Evolutionary conservation across 2,888 invertebrate genomes (phyloP), one percentile per base, ranked within the genome.

Genomic region (Lepidocyrtoides sp.): DNA sequence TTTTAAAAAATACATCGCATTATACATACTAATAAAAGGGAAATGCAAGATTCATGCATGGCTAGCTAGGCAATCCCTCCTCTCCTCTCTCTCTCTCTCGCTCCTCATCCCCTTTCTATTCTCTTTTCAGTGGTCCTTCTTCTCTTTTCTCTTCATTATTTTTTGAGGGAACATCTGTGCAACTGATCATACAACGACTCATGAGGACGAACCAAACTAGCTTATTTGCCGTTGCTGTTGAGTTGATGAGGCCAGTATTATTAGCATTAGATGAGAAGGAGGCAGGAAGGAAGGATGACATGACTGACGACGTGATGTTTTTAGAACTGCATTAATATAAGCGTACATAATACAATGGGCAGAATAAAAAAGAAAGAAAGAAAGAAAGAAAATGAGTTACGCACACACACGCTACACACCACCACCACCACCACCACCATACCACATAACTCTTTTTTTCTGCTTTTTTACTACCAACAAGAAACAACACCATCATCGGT

Each of bases 11-110:
- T 3, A 83, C 41, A 66, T 23, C 32, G 20, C 57, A 81, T 54
- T 29, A 54, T 79, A 48, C 85, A 85, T 29, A 54, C 20, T 26
- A 83, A 60, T 83, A 84, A 88, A 77, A 81, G 81, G 41, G 63
- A 88, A 88, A 60, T 88, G 60, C 88, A 88, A 88, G 88, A 88
- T 88, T 81, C 88, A 88, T 88, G 79, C 79, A 88, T 88, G 81
- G 88, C 79, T 81, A 81, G 77, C 14, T n/a, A 66, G 81, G 32
- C 66, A 36, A 63, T 20, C 54, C 88, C 88, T 88, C 79, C 63
- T 79, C 32, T 66, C n/a, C n/a, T n/a, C n/a, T n/a, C 66, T 69
- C 54, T 77, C 75, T 69, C 79, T 17, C 29, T 85, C 72, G 51
- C 14, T 10, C 51, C 29, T 17, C n/a, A n/a, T n/a, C 20, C 36